Conservation (phyloP, 2,888 invertebrate genomes). For the Furcula furcula region DNA sequence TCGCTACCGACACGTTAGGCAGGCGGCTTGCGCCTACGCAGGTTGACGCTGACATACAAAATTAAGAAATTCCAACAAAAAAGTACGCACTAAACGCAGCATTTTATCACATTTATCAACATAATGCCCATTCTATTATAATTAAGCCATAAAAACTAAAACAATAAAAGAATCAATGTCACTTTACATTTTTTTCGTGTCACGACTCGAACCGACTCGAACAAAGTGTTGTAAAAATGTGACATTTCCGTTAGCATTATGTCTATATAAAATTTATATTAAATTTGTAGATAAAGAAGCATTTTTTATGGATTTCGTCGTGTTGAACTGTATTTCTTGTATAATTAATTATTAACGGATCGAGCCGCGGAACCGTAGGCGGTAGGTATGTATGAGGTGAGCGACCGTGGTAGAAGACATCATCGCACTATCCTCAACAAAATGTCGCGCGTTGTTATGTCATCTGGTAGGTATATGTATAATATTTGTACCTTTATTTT, state of each 20-base stretch:
- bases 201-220: conserved; percentile 17
- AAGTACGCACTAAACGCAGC: conserved; percentile 9
- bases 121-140: conserved; percentile 14
- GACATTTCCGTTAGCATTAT: conserved; percentile 5
- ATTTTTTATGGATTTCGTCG: too few relatives aligned
- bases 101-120: conserved; percentile 8
- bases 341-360: too few relatives aligned
- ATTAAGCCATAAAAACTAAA: conserved; percentile 27
- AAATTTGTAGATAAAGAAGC: conserved; percentile 9
- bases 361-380: too few relatives aligned
- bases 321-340: too few relatives aligned
- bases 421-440: too few relatives aligned
- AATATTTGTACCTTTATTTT: too few relatives aligned
- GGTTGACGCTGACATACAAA: conserved; percentile 30
- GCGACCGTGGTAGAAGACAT: too few relatives aligned
- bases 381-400: too few relatives aligned
- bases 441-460: too few relatives aligned
- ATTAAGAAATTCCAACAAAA: conserved; percentile 45
- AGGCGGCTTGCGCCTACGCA: conserved; percentile 45
- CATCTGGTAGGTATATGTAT: too few relatives aligned
- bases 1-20: conserved; percentile 43
- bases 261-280: conserved; percentile 24
- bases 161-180: conserved; percentile 24
- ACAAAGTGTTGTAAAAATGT: conserved; percentile 17
- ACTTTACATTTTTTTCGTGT: conserved; percentile 15